A percentile compares a stretch with the other conserved stretches of the same genome.
Evolutionary conservation across 2,113 vertebrate species (phyloP).

Genomic region (Potamarius usumacintae): DNA sequence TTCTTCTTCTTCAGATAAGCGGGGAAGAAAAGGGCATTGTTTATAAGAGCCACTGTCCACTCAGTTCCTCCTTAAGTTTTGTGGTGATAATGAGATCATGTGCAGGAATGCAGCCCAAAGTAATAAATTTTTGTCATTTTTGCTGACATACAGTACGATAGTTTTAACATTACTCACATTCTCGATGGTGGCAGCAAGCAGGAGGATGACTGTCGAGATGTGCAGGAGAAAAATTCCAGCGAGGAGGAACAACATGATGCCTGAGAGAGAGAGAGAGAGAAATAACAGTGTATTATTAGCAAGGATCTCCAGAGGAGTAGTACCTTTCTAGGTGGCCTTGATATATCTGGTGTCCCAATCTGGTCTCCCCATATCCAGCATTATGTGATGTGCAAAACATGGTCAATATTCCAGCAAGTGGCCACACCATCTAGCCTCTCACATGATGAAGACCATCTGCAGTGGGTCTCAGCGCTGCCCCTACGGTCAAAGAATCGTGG

Average conservation of each 20-base stretch:
- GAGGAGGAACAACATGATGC: slow-evolving; percentile 73
- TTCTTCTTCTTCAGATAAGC: not conserved
- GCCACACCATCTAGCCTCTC: too few relatives aligned
- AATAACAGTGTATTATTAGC: too few relatives aligned
- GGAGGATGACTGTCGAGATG: slow-evolving; percentile 49
- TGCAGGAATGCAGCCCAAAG: not conserved
- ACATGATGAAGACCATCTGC: too few relatives aligned
- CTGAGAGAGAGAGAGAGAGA: slow-evolving; percentile 19
- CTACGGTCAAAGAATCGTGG: too few relatives aligned
- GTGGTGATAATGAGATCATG: not conserved
- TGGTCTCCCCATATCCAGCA: too few relatives aligned
- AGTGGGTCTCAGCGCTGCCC: too few relatives aligned
- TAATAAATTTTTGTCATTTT: not conserved
- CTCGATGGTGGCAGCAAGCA: slow-evolving; percentile 56
- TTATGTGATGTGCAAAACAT: too few relatives aligned
- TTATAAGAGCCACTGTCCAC: not conserved
- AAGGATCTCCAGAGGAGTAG: too few relatives aligned
- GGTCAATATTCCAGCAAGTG: too few relatives aligned
- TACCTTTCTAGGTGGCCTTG: too few relatives aligned
- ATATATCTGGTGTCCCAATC: too few relatives aligned
- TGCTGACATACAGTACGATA: not conserved
- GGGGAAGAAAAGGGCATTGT: not conserved
- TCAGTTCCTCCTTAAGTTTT: not conserved
- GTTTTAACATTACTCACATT: slow-evolving; percentile 49
- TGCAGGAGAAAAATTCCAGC: slow-evolving; percentile 69